Evolutionary conservation across 1,140 invertebrate species (phyloP), one percentile per base, ranked within the genome.

Genomic region (Gyrodactylus salaris): DNA sequence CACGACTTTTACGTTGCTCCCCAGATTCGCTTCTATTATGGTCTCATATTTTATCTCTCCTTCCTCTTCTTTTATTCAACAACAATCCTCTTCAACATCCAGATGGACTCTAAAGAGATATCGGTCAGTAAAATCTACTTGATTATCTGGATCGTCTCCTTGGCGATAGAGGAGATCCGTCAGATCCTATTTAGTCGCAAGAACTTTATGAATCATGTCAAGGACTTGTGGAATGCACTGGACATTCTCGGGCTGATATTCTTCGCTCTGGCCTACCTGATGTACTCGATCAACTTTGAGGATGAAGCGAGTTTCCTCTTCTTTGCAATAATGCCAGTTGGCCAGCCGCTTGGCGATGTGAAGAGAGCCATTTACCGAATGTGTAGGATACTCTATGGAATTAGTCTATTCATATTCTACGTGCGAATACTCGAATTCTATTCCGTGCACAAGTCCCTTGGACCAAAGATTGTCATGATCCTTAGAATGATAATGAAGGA

Each of bases 401-500:
- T 25, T 22, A 24, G 21, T 1, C 20, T 71, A 2, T 24, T 71
- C 2, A 7, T 71, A 16, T 71, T 71, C 25, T 71, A 71, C 25
- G 20, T 71, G n/a, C 20, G 70, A 22, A 25, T 71, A 1, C 7
- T 71, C 25, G 21, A 71, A 20, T 25, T 71, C 19, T 21, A 25
- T 2, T 71, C 25, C 26, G 25, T 71, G 20, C 25, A 24, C 25
- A 71, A 71, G 25, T 25, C 26, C 24, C 27, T 76, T 24, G 75
- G 75, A 19, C 75, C 75, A 22, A 75, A 75, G 27, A 1, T 76
- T 1, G 19, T 75, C 1, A 76, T 76, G 73, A 76, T 76, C 22
- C 1, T 69, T 25, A 74, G 75, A 74, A 74, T 76, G 25, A 75
- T 79, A 76, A 77, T 82, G n/a, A 75, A 78, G 27, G 82, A 83